These are phyloP conservation scores for Zalophus californianus DNA, from an alignment of 2,797 vertebrate species.

Conservation along the genomic window DNA sequence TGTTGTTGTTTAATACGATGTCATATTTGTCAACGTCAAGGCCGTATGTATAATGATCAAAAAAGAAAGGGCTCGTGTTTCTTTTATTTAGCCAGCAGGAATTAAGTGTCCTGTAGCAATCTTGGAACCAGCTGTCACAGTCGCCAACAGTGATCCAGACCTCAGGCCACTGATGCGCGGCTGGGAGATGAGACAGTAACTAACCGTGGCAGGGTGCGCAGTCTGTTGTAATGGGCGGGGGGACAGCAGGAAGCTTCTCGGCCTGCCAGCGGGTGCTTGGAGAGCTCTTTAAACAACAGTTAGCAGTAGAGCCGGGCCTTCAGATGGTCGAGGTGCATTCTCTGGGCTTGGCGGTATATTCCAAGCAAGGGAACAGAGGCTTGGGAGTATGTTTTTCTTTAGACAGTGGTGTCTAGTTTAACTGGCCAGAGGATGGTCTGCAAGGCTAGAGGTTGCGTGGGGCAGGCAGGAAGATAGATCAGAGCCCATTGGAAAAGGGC, in stretches of 20 bases:
- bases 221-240: rapidly evolving
- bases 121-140: background rate
- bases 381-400: background rate
- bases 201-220: rapidly evolving
- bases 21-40: background rate
- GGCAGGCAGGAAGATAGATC: background rate
- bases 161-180: background rate
- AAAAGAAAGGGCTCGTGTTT: background rate
- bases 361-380: background rate
- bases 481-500: background rate
- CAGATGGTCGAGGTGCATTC: background rate
- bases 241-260: background rate
- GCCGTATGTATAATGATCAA: background rate
- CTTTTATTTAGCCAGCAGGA: background rate
- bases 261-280: background rate
- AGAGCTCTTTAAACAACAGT: background rate
- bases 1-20: background rate
- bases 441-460: background rate
- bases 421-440: background rate
- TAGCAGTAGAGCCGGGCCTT: background rate
- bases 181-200: background rate
- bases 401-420: background rate
- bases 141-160: background rate
- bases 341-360: background rate
- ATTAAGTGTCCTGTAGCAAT: background rate